Percentiles rank a stretch among this genome's conserved stretches.
Conservation (phyloP, 2,113 vertebrate species). For the Circaetus gallicus region DNA sequence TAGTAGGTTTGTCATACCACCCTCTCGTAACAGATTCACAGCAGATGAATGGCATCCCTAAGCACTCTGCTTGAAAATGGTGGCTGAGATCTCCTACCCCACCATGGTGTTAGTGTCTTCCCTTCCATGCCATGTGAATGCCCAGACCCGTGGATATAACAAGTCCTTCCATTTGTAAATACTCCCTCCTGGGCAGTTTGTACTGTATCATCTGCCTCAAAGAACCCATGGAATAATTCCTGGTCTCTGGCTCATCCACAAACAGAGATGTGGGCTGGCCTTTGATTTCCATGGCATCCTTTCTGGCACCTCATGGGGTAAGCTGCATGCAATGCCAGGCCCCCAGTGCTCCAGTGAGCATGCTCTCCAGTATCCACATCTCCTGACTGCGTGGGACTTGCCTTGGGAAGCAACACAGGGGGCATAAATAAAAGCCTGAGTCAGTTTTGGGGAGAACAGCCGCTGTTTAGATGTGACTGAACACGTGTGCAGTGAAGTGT, state of each 20-base stretch:
- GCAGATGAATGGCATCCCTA: background rate
- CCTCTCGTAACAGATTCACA: fast-evolving
- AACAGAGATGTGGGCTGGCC: background rate
- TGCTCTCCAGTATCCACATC: background rate
- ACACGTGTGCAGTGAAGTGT: background rate
- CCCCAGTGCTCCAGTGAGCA: background rate
- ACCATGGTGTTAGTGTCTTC: background rate
- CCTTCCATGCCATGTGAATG: background rate
- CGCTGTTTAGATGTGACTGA: background rate
- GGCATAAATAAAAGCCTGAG: background rate
- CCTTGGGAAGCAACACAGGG: background rate
- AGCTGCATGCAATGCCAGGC: background rate
- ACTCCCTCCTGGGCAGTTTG: background rate
- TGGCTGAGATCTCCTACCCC: background rate
- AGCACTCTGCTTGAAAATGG: background rate
- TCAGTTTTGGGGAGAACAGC: background rate
- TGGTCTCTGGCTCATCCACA: background rate
- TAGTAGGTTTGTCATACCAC: background rate
- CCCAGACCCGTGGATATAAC: background rate
- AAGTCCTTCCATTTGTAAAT: background rate
- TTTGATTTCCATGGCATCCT: background rate
- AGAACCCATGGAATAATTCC: background rate
- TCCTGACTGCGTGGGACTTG: background rate
- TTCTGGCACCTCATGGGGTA: background rate
- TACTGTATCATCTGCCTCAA: background rate